Base-by-base conservation (phyloP, 2,888 invertebrate species). In the Ennomos fuscantarius region DNA sequence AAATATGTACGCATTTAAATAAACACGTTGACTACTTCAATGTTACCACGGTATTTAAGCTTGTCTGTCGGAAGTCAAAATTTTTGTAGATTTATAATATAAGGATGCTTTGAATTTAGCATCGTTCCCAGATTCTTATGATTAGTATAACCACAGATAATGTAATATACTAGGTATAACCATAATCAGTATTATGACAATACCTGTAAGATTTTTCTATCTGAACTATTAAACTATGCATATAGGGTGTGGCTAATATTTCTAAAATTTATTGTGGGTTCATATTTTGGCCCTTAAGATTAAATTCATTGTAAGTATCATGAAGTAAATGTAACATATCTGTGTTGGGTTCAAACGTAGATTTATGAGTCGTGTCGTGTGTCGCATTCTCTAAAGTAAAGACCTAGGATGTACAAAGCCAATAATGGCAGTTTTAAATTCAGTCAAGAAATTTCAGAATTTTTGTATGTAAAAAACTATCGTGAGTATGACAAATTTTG, bases 291-390 rank as follows among this genome's bases (percentile, higher is more conserved):
- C 61, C 49, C 61, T 33, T 56, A 61, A 43, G 24, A 24, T 6
- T 24, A 24, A 24, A 59, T 62, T 57, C 74, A 79, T 76, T 85
- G 83, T 86, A 85, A 81, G 83, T 87, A 86, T 76, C 76, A 82
- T 82, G 63, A 76, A 65, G 61, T 79, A 74, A 80, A 73, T 73
- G 42, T 75, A 62, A 86, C 87, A 88, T 87, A 87, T 88, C 86
- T 77, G 49, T 76, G 55, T 79, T 84, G 72, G 72, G 79, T 84
- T 87, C 76, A 74, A 79, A 73, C 65, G 56, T 70, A 61, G 69
- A 66, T 62, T 64, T 47, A 41, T 37, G 45, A 33, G 8, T 34
- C 10, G 42, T 11, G 41, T 2, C 24, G 6, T 24, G 6, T 24
- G 24, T 5, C 24, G 5, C 24, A 24, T 24, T 2, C 24, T n/a